Conservation (phyloP, 2,888 invertebrate species). For the Coronaproctus castanopsis region DNA sequence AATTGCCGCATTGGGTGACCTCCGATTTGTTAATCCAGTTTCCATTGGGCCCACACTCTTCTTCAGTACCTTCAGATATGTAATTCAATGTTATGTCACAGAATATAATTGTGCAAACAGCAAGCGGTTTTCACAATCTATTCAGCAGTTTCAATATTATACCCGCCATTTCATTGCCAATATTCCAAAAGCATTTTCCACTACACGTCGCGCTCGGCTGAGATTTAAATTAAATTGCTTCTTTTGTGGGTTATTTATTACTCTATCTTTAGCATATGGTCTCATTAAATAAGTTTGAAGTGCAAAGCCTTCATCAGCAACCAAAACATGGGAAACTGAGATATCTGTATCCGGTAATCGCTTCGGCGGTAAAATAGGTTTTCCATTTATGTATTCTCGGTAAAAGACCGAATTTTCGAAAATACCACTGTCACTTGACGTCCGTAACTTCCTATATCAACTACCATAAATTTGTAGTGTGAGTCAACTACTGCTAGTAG, state of each 20-base stretch:
- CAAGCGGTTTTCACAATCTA: neutral
- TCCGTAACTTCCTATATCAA: constrained; percentile 12
- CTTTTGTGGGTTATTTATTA: too few species aligned
- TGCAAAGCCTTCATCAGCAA: neutral
- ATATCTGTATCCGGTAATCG: neutral
- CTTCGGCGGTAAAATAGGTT: neutral
- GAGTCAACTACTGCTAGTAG: constrained; percentile 12
- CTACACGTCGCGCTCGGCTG: neutral
- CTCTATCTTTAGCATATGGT: too few species aligned
- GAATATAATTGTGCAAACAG: neutral
- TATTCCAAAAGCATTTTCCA: neutral
- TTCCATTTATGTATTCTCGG: neutral
- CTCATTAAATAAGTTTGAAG: neutral
- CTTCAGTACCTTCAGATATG: neutral
- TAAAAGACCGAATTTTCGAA: neutral
- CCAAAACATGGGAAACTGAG: neutral
- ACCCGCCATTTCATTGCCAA: neutral
- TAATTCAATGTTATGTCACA: neutral
- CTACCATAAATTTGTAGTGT: constrained; percentile 9
- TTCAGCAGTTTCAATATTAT: neutral
- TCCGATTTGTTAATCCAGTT: neutral
- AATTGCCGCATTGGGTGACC: neutral
- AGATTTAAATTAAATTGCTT: neutral
- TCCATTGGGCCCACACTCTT: neutral
- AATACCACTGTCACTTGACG: constrained; percentile 9